Evolutionary conservation across 1,140 invertebrate species (phyloP), one percentile per base, ranked within the genome.

Genomic region (Xylocopa sonorina): DNA sequence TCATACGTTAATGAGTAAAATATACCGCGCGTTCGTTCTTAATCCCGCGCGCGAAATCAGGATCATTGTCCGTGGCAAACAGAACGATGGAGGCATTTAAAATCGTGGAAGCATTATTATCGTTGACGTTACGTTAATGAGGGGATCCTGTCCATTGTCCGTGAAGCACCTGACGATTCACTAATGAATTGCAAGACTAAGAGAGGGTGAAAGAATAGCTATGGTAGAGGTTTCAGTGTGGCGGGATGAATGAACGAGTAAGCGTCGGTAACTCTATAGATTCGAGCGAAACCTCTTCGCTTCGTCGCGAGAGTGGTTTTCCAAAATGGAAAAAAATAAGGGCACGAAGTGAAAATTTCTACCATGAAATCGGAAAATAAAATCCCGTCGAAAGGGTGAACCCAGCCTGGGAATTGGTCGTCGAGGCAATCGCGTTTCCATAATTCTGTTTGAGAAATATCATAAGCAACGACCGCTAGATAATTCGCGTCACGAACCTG

Each of bases 41-140:
- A 62, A 50, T 72, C 24, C 24, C 50, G 7, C 18, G 50, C 24
- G 43, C 10, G 1, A 50, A 67, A 12, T 64, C 24, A n/a, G n/a
- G 21, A 41, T 83, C n/a, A 84, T 85, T 82, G 83, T 86, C 63
- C 53, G 10, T 7, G 32, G 48, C 29, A 41, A 57, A 21, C 50
- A 27, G 55, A 55, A 10, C 38, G 53, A 41, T 21, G 66, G 69
- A 43, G 74, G 78, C 60, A 82, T 81, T 77, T 85, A 82, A 85
- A 86, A 85, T 82, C 67, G 66, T 50, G 75, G 48, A 41, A 60
- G 46, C 68, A 57, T 79, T 85, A 82, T 60, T 75, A 53, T 82
- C 75, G 75, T 85, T 72, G 68, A 76, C 55, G 55, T 85, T 82
- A 63, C 83, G 48, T 85, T 85, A 86, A 86, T 82, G 83, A 85